Percentiles rank a stretch among this genome's conserved stretches.
Conservation (phyloP, 2,113 vertebrate genomes). For the Clupea harengus region DNA sequence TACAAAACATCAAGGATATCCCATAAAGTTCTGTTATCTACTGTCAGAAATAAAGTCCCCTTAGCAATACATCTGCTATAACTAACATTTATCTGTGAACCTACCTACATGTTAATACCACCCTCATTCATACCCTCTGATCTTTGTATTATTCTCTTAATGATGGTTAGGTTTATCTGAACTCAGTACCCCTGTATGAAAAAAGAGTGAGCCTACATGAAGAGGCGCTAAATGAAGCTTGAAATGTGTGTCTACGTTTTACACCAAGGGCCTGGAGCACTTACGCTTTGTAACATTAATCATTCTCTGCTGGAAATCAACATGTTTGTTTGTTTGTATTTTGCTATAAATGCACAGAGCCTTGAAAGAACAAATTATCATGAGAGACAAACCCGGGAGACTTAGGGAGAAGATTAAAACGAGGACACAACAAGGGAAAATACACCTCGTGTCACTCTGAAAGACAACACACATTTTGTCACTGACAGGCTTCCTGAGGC, state of each 20-base stretch:
- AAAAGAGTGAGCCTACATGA: background rate
- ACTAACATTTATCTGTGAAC: too few relatives aligned
- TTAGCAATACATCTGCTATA: too few relatives aligned
- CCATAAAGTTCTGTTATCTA: too few relatives aligned
- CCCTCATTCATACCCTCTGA: background rate
- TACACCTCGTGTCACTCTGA: background rate
- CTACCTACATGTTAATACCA: background rate
- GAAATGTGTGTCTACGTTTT: background rate
- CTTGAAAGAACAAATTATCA: background rate
- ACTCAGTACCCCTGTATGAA: background rate
- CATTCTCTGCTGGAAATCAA: slow-evolving; percentile 7
- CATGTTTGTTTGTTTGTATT: background rate
- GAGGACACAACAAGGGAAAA: background rate
- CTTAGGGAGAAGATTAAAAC: background rate
- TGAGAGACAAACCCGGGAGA: background rate
- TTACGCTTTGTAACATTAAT: background rate
- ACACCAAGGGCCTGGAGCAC: slow-evolving; percentile 4
- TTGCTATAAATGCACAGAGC: background rate
- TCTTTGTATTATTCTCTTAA: background rate
- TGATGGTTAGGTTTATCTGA: background rate
- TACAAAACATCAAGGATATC: background rate
- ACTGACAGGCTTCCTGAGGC: background rate
- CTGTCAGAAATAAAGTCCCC: too few relatives aligned
- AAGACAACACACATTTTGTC: background rate
- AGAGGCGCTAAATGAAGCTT: background rate